These are phyloP conservation scores for Fulmarus glacialis DNA, from an alignment of 2,113 vertebrate species.

Conservation along the genomic window DNA sequence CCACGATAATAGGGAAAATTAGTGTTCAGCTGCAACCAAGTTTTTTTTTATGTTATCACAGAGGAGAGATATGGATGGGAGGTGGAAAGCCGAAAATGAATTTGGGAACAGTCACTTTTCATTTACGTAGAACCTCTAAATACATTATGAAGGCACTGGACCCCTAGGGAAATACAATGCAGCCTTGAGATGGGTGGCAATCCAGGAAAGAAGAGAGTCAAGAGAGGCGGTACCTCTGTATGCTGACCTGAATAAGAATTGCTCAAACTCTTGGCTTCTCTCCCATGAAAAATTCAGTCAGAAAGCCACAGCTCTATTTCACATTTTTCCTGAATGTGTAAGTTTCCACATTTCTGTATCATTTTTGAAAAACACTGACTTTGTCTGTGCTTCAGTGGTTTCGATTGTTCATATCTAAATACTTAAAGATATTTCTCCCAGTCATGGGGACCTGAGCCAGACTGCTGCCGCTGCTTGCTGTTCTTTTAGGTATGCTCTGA, in stretches of 20 bases:
- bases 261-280: background rate
- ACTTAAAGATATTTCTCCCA: background rate
- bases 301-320: background rate
- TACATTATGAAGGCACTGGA: background rate
- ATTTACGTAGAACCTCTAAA: background rate
- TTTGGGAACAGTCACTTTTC: background rate
- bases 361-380: background rate
- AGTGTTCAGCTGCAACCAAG: background rate
- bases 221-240: background rate
- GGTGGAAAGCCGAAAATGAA: background rate
- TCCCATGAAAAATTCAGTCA: background rate
- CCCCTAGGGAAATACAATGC: background rate
- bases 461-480: rapidly evolving
- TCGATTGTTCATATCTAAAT: background rate
- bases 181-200: background rate
- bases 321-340: background rate
- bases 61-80: background rate
- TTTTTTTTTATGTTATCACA: background rate
- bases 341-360: background rate
- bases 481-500: background rate
- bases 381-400: background rate
- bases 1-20: background rate
- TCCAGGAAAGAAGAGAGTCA: background rate
- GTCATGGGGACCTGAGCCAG: background rate
- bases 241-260: background rate